Evolutionary conservation across 1,140 invertebrate species (phyloP), one percentile per base, ranked within the genome.

Genomic region (Centruroides sculpturatus): DNA sequence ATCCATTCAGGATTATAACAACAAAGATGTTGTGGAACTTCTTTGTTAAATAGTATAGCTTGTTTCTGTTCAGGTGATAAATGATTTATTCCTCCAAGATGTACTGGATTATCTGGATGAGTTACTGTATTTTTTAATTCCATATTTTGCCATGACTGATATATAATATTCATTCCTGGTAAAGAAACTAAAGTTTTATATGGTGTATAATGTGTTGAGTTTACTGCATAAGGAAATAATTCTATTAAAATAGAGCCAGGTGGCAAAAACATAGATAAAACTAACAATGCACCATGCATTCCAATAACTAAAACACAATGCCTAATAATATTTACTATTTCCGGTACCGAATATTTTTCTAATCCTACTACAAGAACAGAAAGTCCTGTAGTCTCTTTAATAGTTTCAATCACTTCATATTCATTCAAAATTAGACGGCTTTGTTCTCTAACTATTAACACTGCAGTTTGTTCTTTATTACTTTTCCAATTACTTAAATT

Each of bases 401-500:
- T 59, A 6, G 48, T 57, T 47, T 70, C 50, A 9, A 69, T 68
- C 5, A 80, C 61, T 54, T 74, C 70, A 36, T 67, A 64, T 66
- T 77, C 72, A 71, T 80, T 80, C 9, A 79, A 47, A 57, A 80
- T 77, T 64, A 68, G 69, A n/a, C 79, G 61, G 60, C 72, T 79
- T 10, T 72, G 64, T 65, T 71, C 75, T 56, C 78, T 68, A 13
- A 68, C 71, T 34, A 80, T 61, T 13, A 79, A 62, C 12, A 76
- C 67, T 35, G 63, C 64, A 35, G 49, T 55, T 12, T 49, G 34
- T 5, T 57, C 34, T 36, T 59, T 46, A 41, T 10, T 35, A 34
- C 41, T 46, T 13, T 52, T 49, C 23, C 35, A 23, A 10, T 54
- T 59, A 10, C 13, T 59, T 48, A 58, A 57, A 36, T 23, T 46